A percentile compares a stretch with the other conserved stretches of the same genome.
Conservation (phyloP, 2,797 vertebrate species). For the Acipenser transmontanus region DNA sequence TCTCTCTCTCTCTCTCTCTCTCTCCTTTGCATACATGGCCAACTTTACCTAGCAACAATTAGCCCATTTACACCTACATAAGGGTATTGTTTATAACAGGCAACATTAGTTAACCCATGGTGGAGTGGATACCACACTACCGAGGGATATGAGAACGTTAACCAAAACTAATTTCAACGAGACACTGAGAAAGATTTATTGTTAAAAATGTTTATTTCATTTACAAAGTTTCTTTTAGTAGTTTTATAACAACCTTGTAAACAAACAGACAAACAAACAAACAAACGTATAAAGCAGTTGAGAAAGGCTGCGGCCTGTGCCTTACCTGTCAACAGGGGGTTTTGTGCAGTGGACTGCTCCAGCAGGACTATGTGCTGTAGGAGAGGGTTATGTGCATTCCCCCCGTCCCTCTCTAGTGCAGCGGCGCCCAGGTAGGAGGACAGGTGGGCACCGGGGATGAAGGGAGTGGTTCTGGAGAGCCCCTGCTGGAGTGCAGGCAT, state of each 20-base stretch:
- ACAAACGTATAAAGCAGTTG: background rate
- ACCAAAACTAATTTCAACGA: too few species aligned
- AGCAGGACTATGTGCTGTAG: constrained; percentile 90
- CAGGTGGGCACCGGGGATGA: constrained; percentile 82
- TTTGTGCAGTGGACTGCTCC: constrained; percentile 77
- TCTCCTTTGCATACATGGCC: too few species aligned
- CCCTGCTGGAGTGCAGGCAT: constrained; percentile 76
- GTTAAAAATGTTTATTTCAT: too few species aligned
- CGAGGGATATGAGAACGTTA: too few species aligned
- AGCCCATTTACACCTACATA: too few species aligned
- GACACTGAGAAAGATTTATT: too few species aligned
- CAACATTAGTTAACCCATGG: too few species aligned
- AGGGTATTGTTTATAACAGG: too few species aligned
- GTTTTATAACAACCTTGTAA: background rate
- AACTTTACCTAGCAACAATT: too few species aligned
- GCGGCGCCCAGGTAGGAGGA: constrained; percentile 80
- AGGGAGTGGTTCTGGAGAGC: constrained; percentile 65
- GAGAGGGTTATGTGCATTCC: constrained; percentile 73
- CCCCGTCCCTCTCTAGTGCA: constrained; percentile 73
- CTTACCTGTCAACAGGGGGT: constrained; percentile 79
- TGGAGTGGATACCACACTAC: too few species aligned
- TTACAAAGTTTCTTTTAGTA: too few species aligned
- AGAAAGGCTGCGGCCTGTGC: constrained; percentile 14
- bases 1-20: too few species aligned
- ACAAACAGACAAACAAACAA: background rate